Conservation (phyloP, 2,113 vertebrate species). For the Nothobranchius furzeri region DNA sequence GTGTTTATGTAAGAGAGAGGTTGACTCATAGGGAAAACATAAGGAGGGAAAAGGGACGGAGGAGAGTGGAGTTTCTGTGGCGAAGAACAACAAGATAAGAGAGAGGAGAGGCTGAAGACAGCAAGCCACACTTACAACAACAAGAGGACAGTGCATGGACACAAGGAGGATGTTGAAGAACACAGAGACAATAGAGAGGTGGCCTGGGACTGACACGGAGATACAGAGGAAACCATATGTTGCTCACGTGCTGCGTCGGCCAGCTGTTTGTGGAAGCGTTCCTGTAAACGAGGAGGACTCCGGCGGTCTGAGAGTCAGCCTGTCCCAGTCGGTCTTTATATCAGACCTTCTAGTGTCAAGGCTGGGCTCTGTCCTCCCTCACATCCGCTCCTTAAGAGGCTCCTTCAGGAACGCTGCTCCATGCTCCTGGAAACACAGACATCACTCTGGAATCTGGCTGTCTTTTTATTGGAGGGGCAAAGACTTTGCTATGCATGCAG, state of each 20-base stretch:
- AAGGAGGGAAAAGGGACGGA: background rate
- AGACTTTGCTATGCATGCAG: constrained; percentile 1
- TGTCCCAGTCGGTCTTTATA: constrained; percentile 66
- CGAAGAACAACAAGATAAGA: constrained; percentile 14
- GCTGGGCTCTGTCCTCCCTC: constrained; percentile 63
- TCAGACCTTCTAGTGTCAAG: constrained; percentile 41
- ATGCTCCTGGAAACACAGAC: constrained; percentile 66
- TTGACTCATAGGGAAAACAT: constrained; percentile 27
- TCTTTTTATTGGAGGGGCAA: constrained; percentile 21
- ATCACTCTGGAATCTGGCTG: constrained; percentile 46
- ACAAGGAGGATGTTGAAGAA: background rate
- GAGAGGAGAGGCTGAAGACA: constrained; percentile 32
- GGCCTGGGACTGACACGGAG: background rate
- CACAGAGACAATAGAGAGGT: background rate
- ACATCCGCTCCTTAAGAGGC: constrained; percentile 61
- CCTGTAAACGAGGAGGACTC: constrained; percentile 47
- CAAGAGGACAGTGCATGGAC: background rate
- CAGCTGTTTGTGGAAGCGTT: constrained; percentile 34
- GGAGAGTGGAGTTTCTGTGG: background rate
- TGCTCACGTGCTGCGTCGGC: constrained; percentile 61
- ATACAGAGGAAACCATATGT: constrained; percentile 7
- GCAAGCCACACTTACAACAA: constrained; percentile 11
- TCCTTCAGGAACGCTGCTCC: constrained; percentile 48
- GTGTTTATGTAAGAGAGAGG: constrained; percentile 41
- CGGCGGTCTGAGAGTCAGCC: constrained; percentile 46